Evolutionary conservation across 1,140 invertebrate genomes (phyloP).

Genomic region (Macrosteles quadrilineatus): DNA sequence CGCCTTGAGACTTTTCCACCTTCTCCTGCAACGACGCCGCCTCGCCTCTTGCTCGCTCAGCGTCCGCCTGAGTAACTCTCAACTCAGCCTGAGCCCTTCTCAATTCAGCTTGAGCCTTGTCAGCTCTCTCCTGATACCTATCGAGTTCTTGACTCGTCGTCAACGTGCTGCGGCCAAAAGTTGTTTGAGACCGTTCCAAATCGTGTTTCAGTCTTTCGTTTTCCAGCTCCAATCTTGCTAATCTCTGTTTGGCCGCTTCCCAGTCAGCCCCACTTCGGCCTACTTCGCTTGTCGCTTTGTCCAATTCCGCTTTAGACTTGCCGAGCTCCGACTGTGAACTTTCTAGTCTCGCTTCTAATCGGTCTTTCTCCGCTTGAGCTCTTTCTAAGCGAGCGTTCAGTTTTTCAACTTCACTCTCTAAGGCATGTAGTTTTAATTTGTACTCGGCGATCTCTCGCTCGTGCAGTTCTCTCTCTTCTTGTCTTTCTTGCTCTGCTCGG

Average conservation of each 20-base stretch:
- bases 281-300: slow-evolving; percentile 87
- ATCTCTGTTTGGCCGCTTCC: slow-evolving; percentile 84
- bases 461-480: slow-evolving; percentile 92
- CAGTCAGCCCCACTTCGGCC: slow-evolving; percentile 85
- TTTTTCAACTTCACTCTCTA: slow-evolving; percentile 79
- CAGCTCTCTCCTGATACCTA: slow-evolving; percentile 82
- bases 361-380: slow-evolving; percentile 83
- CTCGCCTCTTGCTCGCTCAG: slow-evolving; percentile 81
- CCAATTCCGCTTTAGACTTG: slow-evolving; percentile 90
- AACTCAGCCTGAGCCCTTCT: slow-evolving; percentile 78
- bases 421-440: slow-evolving; percentile 88
- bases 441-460: slow-evolving; percentile 93
- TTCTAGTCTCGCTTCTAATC: slow-evolving; percentile 87
- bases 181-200: slow-evolving; percentile 77
- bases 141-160: slow-evolving; percentile 69
- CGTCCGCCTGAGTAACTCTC: slow-evolving; percentile 81
- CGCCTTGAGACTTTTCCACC: slow-evolving; percentile 89
- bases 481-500: slow-evolving; percentile 93
- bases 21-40: slow-evolving; percentile 86
- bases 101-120: slow-evolving; percentile 80
- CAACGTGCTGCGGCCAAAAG: slow-evolving; percentile 68
- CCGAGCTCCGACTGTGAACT: slow-evolving; percentile 90
- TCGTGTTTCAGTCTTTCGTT: slow-evolving; percentile 86
- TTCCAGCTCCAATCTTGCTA: slow-evolving; percentile 83
- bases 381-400: slow-evolving; percentile 78